phyloP scores from a whole-genome alignment of 1,140 invertebrate species.

The Vollenhovia emeryi region DNA sequence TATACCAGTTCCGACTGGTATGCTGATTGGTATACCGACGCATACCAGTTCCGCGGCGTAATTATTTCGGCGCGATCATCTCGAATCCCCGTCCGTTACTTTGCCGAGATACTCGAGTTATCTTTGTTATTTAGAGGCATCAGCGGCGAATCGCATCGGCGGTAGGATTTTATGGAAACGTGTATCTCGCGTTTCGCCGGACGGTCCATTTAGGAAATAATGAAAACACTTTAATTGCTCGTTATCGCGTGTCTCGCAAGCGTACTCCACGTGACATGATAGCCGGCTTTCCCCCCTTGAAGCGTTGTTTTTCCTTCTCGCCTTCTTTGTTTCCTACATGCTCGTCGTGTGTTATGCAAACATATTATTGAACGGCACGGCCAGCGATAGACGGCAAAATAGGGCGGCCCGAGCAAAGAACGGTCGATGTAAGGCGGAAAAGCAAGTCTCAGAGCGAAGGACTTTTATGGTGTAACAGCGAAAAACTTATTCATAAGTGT shows the following conservation, averaged over 20 bases:
- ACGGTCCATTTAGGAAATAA: slow-evolving; percentile 37
- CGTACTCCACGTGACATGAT: slow-evolving; percentile 32
- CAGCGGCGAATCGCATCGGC: background rate
- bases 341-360: slow-evolving; percentile 45
- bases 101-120: too few species aligned
- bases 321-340: slow-evolving; percentile 33
- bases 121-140: background rate
- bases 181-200: background rate
- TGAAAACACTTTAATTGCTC: slow-evolving; percentile 64
- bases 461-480: background rate
- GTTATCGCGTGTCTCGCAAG: slow-evolving; percentile 48
- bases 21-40: background rate
- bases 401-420: background rate
- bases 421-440: background rate
- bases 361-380: slow-evolving; percentile 59
- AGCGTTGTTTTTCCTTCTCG: background rate
- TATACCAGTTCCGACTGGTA: background rate
- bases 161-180: background rate
- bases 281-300: background rate
- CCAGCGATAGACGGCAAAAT: slow-evolving; percentile 40
- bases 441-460: background rate
- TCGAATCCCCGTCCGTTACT: background rate
- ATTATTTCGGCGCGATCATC: background rate
- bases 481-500: background rate
- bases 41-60: background rate